Base-by-base conservation (phyloP, 2,113 vertebrate genomes). In the Tachuris rubrigastra region DNA sequence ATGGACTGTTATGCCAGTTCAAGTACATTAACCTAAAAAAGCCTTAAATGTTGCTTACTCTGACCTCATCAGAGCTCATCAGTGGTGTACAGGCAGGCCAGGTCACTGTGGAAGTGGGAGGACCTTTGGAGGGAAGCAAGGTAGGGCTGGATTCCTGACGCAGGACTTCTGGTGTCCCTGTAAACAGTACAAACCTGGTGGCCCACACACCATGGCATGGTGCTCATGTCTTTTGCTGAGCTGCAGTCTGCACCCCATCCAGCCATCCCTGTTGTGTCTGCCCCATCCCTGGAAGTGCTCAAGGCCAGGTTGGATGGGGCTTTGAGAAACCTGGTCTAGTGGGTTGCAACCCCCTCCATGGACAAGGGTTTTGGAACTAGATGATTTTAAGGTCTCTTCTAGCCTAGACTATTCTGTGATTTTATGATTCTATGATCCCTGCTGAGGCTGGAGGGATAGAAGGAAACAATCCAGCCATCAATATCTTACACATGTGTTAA, bases 21-120 rank as follows among this genome's bases (percentile, higher is more conserved):
- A 74, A 28, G 18, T 28, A 4, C 22, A 39, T 76, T 89, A 87
- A 41, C 35, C 15, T 53, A 39, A 85, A 78, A 18, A 81, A 59
- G 4, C 13, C 28, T 46, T 50, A 52, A 37, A 42, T 44, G 5
- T n/a, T 76, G 49, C 52, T 71, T 49, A 14, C 33, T 77, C 55
- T 82, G 69, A 72, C 12, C 68, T 86, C 59, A 42, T 33, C 53
- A 80, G 41, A 82, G 41, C 71, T 89, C 53, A 28, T 35, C 55
- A 69, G 31, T 4, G 8, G 58, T 42, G 67, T 46, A 19, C 27
- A 27, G 49, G 27, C 56, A 75, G 47, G 30, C 19, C 87, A 49
- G 49, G 37, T 72, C 44, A 50, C 67, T 0, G 0, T 60, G 50
- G 46, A 84, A 81, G 18, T 9, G 4, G 27, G 31, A 83, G 28